Base-by-base conservation (phyloP, 2,888 invertebrate genomes). In the Osmoderma eremita region DNA sequence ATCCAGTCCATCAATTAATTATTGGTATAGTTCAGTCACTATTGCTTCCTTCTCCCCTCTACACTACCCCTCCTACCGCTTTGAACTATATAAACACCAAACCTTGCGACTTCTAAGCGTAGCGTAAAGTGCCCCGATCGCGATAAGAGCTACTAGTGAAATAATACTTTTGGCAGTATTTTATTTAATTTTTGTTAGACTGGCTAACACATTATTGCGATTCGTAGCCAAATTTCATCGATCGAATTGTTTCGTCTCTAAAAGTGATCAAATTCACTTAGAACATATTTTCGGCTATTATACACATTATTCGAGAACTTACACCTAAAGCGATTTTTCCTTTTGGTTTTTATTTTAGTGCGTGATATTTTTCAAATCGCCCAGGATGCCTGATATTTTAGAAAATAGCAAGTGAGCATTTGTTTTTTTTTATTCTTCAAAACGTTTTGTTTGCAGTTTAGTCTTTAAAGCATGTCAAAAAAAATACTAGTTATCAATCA, bases 221-320 rank as follows among this genome's bases (percentile, higher is more conserved):
- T 82, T 83, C 79, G 83, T 83, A 81, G 85, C 86, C 77, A 87
- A 78, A 83, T 86, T 83, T 82, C 84, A 78, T 74, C 85, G 74
- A 83, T 84, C 78, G 82, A 86, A 78, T 84, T 87, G 81, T 84
- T 86, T 84, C 83, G 85, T 85, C 63, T 80, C 80, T 0, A 79
- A 81, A 69, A 77, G 71, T 53, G 78, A 79, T 72, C 78, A 76
- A 75, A 77, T 80, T 67, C 77, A 81, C 64, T 70, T 80, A 69
- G 78, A 79, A 70, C 78, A 72, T 58, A 81, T 82, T 74, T 82
- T 81, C 75, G 82, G 81, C 49, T 81, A 77, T 67, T 81, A 79
- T 78, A 82, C 76, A 75, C 81, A 81, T 80, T 82, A 81, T 79
- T 82, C 82, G 72, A 82, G 81, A 75, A 82, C 81, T 77, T 82